These are phyloP conservation scores for Hylaeus anthracinus DNA, from an alignment of 1,140 invertebrate species.

Conservation along the genomic window DNA sequence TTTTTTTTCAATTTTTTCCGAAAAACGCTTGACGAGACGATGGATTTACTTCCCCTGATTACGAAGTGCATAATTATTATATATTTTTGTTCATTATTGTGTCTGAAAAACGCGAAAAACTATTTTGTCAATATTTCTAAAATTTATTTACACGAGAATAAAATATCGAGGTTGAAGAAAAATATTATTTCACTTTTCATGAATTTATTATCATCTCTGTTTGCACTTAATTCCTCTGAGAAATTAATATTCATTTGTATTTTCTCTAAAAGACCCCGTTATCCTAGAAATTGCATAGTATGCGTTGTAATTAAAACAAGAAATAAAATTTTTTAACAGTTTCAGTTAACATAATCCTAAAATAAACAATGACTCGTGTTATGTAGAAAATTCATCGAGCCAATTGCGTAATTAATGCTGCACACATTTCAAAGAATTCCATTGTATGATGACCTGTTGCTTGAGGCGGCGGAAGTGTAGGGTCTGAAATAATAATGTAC, in stretches of 20 bases:
- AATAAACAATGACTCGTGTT: constrained; percentile 15
- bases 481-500: constrained; percentile 64
- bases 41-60: too few relatives aligned
- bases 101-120: too few relatives aligned
- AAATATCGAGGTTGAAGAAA: constrained; percentile 6
- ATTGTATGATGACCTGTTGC: constrained; percentile 94
- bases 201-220: constrained; percentile 16
- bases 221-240: not conserved
- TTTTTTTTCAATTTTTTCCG: too few relatives aligned
- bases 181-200: constrained; percentile 18
- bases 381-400: constrained; percentile 86
- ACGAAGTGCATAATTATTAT: not conserved
- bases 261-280: constrained; percentile 15
- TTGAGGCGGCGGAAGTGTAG: constrained; percentile 79
- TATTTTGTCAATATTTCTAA: not conserved
- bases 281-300: constrained; percentile 19
- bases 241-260: constrained; percentile 20
- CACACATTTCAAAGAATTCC: constrained; percentile 99
- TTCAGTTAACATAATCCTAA: constrained; percentile 3
- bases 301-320: constrained; percentile 1
- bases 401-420: constrained; percentile 97
- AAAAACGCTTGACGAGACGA: too few relatives aligned
- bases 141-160: too few relatives aligned
- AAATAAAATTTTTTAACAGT: not conserved
- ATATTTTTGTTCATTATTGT: not conserved